These are phyloP conservation scores for Calliopum simillimum DNA, from an alignment of 2,888 invertebrate genomes.

Conservation along the genomic window DNA sequence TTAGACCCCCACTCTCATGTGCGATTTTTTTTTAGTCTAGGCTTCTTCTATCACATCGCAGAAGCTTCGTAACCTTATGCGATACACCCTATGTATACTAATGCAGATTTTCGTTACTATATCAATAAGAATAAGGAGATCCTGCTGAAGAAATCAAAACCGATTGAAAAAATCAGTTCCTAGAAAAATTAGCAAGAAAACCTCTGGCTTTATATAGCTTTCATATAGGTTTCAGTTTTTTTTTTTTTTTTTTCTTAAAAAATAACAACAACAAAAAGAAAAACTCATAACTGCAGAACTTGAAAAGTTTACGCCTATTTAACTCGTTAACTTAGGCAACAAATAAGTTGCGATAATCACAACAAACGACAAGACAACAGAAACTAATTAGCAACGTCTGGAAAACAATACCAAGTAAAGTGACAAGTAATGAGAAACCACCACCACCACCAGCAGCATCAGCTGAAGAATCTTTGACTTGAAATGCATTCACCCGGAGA, in stretches of 20 bases:
- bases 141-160: too few relatives aligned
- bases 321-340: conserved; percentile 59
- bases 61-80: too few relatives aligned
- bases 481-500: not conserved
- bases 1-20: too few relatives aligned
- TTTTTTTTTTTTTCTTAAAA: conserved; percentile 1
- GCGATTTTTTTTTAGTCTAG: too few relatives aligned
- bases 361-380: conserved; percentile 46
- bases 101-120: too few relatives aligned
- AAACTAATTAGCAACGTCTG: conserved; percentile 54
- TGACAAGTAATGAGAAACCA: conserved; percentile 39
- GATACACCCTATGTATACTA: too few relatives aligned
- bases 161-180: too few relatives aligned
- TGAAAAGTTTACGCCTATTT: conserved; percentile 54
- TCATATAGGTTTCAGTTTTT: not conserved
- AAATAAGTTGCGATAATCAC: conserved; percentile 50
- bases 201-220: too few relatives aligned
- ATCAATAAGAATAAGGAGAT: too few relatives aligned
- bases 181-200: too few relatives aligned
- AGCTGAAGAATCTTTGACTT: conserved; percentile 16
- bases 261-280: not conserved
- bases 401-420: conserved; percentile 47
- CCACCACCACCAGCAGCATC: conserved; percentile 35
- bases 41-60: too few relatives aligned
- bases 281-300: not conserved